Evolutionary conservation across 2,113 vertebrate species (phyloP), one percentile per base, ranked within the genome.

Genomic region (Xyrauchen texanus): DNA sequence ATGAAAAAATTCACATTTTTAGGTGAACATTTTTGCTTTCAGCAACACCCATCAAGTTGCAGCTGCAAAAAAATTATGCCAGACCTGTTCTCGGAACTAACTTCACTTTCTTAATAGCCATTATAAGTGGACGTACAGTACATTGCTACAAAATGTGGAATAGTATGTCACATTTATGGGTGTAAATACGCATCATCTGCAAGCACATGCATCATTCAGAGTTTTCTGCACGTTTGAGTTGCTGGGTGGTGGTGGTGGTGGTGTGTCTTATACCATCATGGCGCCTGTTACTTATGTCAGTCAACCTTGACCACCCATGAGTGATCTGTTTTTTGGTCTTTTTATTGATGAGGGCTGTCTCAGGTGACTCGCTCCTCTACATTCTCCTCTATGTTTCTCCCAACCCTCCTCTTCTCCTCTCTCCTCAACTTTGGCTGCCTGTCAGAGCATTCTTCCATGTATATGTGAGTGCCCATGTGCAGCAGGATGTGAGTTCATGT

Each of bases 401-500:
- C 21, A 34, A 34, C 16, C 46, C 61, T 76, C 76, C 80, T 79
- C 81, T 83, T 72, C 75, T 85, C 82, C 44, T 62, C 71, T 57
- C 60, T 65, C 47, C 21, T 53, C 61, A 76, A 76, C 74, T 65
- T 55, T 52, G 63, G 69, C 64, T 53, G 62, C 55, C 60, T 78
- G 75, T 84, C 78, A 73, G 65, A 63, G 55, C 74, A 45, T 67
- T 78, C 63, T 61, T 84, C 78, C 78, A 68, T 71, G 61, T 55
- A 77, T 66, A 71, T 58, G 68, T 67, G 21, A 3, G 68, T 77
- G 68, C 11, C 82, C 65, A 34, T 77, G 73, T 83, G 78, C 44
- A 77, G 72, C 63, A 12, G 67, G 57, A 80, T 15, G 15, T 58
- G 77, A n/a, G 49, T 34, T 34, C 21, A 34, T 51, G 70, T 68